Evolutionary conservation across 2,797 vertebrate genomes (phyloP).

Genomic region (Notamacropus eugenii): DNA sequence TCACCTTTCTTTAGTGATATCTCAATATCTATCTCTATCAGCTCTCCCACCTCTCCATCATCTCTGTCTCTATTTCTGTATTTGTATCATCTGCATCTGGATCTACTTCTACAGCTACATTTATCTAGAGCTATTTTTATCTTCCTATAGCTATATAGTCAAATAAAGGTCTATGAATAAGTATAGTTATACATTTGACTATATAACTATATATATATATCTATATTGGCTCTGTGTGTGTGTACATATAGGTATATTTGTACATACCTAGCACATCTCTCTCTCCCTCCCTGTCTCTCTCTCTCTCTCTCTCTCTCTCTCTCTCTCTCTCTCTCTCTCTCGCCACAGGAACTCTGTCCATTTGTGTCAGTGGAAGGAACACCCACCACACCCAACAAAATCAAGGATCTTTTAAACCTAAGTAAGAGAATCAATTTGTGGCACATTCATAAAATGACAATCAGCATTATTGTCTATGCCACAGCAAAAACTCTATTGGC

Average conservation of each 20-base stretch:
- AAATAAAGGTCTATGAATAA: neutral
- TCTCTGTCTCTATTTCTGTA: too few relatives aligned
- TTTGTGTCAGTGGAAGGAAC: neutral
- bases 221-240: neutral
- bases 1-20: neutral
- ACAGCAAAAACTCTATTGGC: neutral
- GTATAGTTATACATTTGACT: neutral
- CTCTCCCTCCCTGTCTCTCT: too few relatives aligned
- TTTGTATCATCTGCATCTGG: neutral
- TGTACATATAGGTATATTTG: neutral
- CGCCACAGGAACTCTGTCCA: neutral
- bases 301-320: too few relatives aligned
- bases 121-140: neutral
- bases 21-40: neutral
- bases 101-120: neutral
- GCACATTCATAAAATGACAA: neutral
- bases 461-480: neutral
- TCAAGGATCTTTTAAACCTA: neutral
- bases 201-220: neutral
- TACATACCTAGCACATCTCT: too few relatives aligned
- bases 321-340: neutral
- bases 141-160: neutral
- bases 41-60: neutral
- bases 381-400: neutral
- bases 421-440: neutral